Evolutionary conservation across 1,140 invertebrate genomes (phyloP).

Genomic region (Heliothis virescens): DNA sequence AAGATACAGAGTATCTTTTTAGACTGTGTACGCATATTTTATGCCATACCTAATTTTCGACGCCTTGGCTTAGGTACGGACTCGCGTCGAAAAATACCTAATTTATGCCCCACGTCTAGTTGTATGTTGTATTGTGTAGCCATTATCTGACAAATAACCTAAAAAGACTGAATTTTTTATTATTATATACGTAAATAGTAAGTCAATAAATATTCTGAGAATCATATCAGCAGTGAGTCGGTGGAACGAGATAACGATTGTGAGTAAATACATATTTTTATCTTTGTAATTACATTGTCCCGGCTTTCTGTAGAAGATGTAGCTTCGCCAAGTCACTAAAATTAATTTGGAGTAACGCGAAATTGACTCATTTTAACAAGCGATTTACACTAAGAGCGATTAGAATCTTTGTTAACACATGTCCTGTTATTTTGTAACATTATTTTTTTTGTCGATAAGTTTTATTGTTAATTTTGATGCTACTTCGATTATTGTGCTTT

Average conservation of each 20-base stretch:
- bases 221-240: conserved; percentile 31
- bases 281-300: background rate
- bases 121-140: conserved; percentile 32
- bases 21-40: too few relatives aligned
- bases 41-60: too few relatives aligned
- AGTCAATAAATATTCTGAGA: conserved; percentile 47
- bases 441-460: too few relatives aligned
- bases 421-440: too few relatives aligned
- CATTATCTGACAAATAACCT: conserved; percentile 64
- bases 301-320: conserved; percentile 15
- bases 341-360: conserved; percentile 24
- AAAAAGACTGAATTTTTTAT: conserved; percentile 71
- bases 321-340: conserved; percentile 36
- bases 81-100: too few relatives aligned
- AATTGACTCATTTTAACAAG: background rate
- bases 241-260: conserved; percentile 3
- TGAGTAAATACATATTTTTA: conserved; percentile 25
- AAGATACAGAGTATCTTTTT: too few relatives aligned
- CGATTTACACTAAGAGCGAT: too few relatives aligned
- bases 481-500: too few relatives aligned
- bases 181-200: conserved; percentile 58
- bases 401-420: too few relatives aligned
- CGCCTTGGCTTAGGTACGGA: too few relatives aligned
- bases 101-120: background rate
- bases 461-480: too few relatives aligned